phyloP scores from a whole-genome alignment of 2,888 invertebrate species.

The Pseudococcus jackbeardsleyi region DNA sequence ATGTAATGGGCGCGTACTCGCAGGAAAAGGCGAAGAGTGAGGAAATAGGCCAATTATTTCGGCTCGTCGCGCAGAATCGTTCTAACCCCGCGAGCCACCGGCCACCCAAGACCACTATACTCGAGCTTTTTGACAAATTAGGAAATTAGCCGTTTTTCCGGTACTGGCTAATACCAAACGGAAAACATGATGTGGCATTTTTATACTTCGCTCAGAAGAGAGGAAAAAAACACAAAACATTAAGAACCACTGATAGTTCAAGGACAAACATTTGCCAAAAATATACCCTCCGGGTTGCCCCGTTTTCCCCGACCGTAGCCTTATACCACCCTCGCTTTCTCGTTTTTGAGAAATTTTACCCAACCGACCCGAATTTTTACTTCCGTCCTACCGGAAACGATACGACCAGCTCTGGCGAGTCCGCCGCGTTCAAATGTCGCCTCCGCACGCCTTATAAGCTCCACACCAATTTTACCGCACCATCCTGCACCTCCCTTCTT shows the following conservation, averaged over 20 bases:
- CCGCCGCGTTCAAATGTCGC: neutral
- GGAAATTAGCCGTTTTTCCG: conserved; percentile 59
- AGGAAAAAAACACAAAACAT: conserved; percentile 1
- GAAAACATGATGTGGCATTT: conserved; percentile 45
- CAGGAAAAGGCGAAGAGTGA: conserved; percentile 43
- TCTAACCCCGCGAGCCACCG: conserved; percentile 8
- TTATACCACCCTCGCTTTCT: neutral
- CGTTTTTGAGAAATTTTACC: neutral
- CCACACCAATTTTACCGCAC: neutral
- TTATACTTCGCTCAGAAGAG: neutral
- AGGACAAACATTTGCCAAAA: conserved; percentile 25
- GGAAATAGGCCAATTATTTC: conserved; percentile 64
- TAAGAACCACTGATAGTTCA: conserved; percentile 47
- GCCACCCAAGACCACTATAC: neutral
- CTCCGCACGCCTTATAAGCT: neutral
- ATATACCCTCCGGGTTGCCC: neutral
- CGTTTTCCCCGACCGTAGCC: neutral
- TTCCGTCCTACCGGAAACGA: conserved; percentile 16
- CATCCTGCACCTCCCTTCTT: neutral
- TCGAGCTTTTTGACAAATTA: conserved; percentile 63
- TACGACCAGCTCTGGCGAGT: neutral
- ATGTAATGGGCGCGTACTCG: conserved; percentile 59
- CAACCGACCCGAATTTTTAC: conserved; percentile 28
- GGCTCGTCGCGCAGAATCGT: conserved; percentile 64
- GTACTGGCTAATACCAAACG: conserved; percentile 42